phyloP scores from a whole-genome alignment of 53 echinoderm and acorn worm species.

The Stichopus horrens region DNA sequence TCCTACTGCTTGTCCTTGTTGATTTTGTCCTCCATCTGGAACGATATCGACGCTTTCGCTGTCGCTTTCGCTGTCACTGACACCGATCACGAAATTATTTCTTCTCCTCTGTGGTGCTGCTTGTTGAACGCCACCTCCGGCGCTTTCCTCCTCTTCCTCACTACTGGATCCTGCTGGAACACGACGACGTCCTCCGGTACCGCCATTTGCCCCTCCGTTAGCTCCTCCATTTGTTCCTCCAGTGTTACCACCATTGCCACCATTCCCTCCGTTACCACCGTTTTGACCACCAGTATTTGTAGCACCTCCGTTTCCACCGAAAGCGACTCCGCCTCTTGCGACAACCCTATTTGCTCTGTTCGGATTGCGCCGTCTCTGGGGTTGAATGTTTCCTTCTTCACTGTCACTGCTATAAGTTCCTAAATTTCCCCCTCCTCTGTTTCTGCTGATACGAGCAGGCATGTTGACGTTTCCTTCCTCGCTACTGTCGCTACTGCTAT shows the following conservation, averaged over 20 bases:
- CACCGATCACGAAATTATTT: not conserved
- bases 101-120: not conserved
- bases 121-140: not conserved
- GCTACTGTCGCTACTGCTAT: not conserved
- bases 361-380: not conserved
- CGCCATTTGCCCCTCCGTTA: not conserved
- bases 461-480: not conserved
- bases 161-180: not conserved
- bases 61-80: slow-evolving; percentile 8
- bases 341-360: not conserved
- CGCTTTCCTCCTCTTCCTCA: not conserved
- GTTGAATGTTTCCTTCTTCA: not conserved
- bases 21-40: not conserved
- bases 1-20: not conserved
- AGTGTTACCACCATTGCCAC: not conserved
- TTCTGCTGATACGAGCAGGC: not conserved
- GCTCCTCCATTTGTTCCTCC: not conserved
- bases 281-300: not conserved
- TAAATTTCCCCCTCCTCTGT: not conserved
- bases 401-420: slow-evolving; percentile 9
- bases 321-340: not conserved
- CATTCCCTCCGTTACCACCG: not conserved
- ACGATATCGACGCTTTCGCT: not conserved
- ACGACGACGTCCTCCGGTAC: slow-evolving; percentile 4
- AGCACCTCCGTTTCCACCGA: not conserved